Percentiles rank a stretch among this genome's conserved stretches.
Conservation (phyloP, 2,113 vertebrate species). For the Sinocyclocheilus anophthalmus region DNA sequence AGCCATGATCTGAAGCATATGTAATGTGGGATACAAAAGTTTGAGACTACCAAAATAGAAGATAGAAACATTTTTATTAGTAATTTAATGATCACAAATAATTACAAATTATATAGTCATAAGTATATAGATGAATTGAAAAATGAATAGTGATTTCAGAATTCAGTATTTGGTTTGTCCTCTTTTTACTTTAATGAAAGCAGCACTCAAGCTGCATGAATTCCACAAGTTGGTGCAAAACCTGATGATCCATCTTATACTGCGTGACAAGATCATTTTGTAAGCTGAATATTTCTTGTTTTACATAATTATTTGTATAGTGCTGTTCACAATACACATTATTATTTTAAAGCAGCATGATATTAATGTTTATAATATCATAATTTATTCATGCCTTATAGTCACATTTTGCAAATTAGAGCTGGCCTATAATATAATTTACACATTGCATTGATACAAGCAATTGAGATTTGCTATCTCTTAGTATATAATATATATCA, state of each 20-base stretch:
- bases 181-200: neutral
- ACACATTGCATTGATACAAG: too few species aligned
- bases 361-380: too few species aligned
- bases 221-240: neutral
- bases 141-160: neutral
- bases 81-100: neutral
- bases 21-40: neutral
- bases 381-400: too few species aligned
- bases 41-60: neutral
- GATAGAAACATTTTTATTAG: neutral
- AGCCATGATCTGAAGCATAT: neutral
- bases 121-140: neutral
- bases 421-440: too few species aligned
- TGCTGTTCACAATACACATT: too few species aligned
- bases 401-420: too few species aligned
- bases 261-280: neutral
- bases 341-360: too few species aligned
- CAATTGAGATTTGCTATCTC: too few species aligned
- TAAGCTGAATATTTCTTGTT: neutral
- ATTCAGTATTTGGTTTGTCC: neutral
- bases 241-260: neutral
- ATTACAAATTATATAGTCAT: neutral
- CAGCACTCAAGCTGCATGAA: neutral
- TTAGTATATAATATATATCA: too few species aligned
- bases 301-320: too few species aligned